These are phyloP conservation scores for Drosophila emarginata DNA, from an alignment of 2,888 invertebrate species.

Conservation along the genomic window DNA sequence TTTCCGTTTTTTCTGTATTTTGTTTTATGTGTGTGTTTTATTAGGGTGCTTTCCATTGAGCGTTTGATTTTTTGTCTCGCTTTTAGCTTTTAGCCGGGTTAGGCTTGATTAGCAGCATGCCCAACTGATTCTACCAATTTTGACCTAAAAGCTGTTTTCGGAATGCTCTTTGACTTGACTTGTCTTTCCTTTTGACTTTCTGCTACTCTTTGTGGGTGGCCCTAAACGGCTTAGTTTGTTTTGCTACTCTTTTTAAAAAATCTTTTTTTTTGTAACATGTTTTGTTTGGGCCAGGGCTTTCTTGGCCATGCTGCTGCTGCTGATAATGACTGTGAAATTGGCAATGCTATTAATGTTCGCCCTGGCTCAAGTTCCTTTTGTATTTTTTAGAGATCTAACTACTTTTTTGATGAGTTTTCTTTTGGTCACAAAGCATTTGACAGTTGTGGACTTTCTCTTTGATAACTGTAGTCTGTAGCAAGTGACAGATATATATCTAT, in stretches of 20 bases:
- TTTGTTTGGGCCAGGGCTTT: constrained; percentile 47
- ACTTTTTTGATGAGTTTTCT: constrained; percentile 69
- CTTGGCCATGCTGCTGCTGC: constrained; percentile 55
- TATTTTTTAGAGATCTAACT: constrained; percentile 57
- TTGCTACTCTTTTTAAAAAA: constrained; percentile 45
- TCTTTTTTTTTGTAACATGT: constrained; percentile 23
- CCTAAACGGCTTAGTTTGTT: constrained; percentile 70
- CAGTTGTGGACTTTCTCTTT: constrained; percentile 55
- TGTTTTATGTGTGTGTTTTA: constrained; percentile 1
- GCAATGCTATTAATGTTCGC: constrained; percentile 66
- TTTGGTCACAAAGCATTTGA: constrained; percentile 40
- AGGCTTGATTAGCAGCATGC: constrained; percentile 71
- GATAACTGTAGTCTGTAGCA: constrained; percentile 35
- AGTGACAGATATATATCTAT: constrained; percentile 15
- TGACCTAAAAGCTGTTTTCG: constrained; percentile 59
- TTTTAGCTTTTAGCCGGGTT: constrained; percentile 33
- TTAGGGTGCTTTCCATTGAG: constrained; percentile 64
- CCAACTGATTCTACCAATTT: constrained; percentile 58
- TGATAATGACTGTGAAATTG: constrained; percentile 71
- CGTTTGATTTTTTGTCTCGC: constrained; percentile 66
- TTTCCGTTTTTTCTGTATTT: constrained; percentile 46
- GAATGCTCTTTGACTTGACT: constrained; percentile 40
- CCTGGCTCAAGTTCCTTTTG: constrained; percentile 45
- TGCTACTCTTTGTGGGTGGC: constrained; percentile 66
- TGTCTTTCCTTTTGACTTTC: not conserved